phyloP scores from a whole-genome alignment of 2,888 invertebrate species.

The Scaptomyza polygonia region DNA sequence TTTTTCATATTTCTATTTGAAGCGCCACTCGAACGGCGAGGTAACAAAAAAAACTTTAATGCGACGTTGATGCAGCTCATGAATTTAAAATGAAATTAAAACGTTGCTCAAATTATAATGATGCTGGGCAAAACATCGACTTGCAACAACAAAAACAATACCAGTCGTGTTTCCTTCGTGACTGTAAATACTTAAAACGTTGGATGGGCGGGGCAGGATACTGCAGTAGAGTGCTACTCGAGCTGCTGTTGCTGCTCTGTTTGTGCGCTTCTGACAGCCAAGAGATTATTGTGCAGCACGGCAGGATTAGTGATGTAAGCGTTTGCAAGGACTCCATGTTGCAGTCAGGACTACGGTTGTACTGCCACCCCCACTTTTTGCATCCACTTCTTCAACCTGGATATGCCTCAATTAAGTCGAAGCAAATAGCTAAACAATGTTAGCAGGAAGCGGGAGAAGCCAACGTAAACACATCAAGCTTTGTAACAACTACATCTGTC shows the following conservation, averaged over 20 bases:
- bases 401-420: slow-evolving; percentile 61
- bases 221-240: slow-evolving; percentile 4
- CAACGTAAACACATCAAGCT: slow-evolving; percentile 44
- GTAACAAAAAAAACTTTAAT: slow-evolving; percentile 25
- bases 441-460: slow-evolving; percentile 9
- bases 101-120: slow-evolving; percentile 49
- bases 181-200: slow-evolving; percentile 46
- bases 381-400: background rate
- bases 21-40: slow-evolving; percentile 8
- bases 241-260: slow-evolving; percentile 7
- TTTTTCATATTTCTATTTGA: background rate
- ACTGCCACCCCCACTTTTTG: background rate
- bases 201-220: background rate
- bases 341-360: slow-evolving; percentile 5
- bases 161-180: slow-evolving; percentile 43
- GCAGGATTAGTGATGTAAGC: slow-evolving; percentile 66
- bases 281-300: slow-evolving; percentile 59
- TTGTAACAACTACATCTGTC: slow-evolving; percentile 51
- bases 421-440: slow-evolving; percentile 45
- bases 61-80: slow-evolving; percentile 56
- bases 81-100: slow-evolving; percentile 74
- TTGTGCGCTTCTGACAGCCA: slow-evolving; percentile 40
- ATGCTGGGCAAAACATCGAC: slow-evolving; percentile 13
- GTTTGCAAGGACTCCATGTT: slow-evolving; percentile 18
- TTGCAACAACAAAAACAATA: slow-evolving; percentile 8